phyloP scores from a whole-genome alignment of 2,888 invertebrate genomes.

The Acronicta alni region DNA sequence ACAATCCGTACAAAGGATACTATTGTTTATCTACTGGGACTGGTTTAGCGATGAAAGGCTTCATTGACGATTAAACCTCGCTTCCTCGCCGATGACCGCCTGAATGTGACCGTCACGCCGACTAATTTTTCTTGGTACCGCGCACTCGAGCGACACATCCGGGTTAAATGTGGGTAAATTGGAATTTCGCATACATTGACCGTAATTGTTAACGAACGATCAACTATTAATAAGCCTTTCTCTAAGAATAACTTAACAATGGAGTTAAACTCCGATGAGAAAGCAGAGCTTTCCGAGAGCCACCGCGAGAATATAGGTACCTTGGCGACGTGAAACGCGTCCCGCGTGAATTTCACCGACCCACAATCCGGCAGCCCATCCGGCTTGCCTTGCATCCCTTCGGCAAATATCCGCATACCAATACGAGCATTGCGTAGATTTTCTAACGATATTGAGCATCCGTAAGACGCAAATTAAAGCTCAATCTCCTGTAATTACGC shows the following conservation, averaged over 20 bases:
- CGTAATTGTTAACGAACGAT: slow-evolving; percentile 43
- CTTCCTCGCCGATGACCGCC: slow-evolving; percentile 62
- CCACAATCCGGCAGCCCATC: slow-evolving; percentile 68
- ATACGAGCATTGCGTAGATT: slow-evolving; percentile 42
- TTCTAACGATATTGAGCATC: slow-evolving; percentile 20
- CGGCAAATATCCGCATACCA: slow-evolving; percentile 63
- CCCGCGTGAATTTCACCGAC: slow-evolving; percentile 76
- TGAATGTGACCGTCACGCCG: slow-evolving; percentile 67
- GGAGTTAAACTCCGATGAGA: slow-evolving; percentile 70
- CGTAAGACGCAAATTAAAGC: slow-evolving; percentile 26
- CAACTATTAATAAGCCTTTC: slow-evolving; percentile 58
- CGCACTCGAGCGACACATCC: slow-evolving; percentile 58
- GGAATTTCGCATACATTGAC: slow-evolving; percentile 35
- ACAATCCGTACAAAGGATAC: slow-evolving; percentile 67
- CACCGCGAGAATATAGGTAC: slow-evolving; percentile 59
- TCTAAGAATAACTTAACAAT: slow-evolving; percentile 71
- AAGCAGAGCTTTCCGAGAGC: slow-evolving; percentile 71
- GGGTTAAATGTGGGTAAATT: slow-evolving; percentile 45
- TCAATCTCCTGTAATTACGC: slow-evolving; percentile 11
- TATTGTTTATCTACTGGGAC: slow-evolving; percentile 73
- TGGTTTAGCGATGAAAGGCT: slow-evolving; percentile 74
- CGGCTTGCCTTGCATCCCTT: slow-evolving; percentile 64
- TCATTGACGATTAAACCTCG: slow-evolving; percentile 70
- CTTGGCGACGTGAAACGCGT: slow-evolving; percentile 67
- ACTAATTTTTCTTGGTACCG: slow-evolving; percentile 63